Conservation (phyloP, 2,888 invertebrate genomes). For the Teleogryllus oceanicus region DNA sequence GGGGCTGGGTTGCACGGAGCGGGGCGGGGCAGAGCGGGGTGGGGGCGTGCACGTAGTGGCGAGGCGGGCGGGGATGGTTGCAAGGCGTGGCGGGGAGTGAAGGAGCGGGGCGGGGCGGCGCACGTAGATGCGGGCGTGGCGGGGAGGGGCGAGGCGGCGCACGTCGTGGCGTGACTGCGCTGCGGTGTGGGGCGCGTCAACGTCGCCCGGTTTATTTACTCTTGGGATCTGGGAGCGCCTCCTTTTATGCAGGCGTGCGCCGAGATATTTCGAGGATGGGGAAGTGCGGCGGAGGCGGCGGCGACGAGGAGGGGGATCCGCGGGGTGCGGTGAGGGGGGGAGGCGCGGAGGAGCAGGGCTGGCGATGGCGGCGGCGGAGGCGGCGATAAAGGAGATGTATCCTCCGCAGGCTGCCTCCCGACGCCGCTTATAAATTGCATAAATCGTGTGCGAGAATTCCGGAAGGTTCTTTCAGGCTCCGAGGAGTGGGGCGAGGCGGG, state of each 20-base stretch:
- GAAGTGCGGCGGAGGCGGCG: neutral
- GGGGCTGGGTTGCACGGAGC: too few species aligned
- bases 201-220: neutral
- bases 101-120: neutral
- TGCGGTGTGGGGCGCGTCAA: neutral
- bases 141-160: neutral
- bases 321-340: neutral
- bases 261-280: neutral
- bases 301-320: neutral
- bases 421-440: neutral
- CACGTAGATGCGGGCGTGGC: neutral
- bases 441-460: neutral
- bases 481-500: too few species aligned
- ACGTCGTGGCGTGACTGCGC: neutral
- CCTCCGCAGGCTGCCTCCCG: neutral
- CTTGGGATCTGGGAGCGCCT: neutral
- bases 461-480: too few species aligned
- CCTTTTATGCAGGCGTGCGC: neutral
- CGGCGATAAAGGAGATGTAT: constrained; percentile 18
- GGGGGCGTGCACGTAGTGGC: too few species aligned
- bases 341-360: neutral
- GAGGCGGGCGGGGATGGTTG: too few species aligned
- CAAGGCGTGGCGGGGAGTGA: neutral
- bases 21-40: too few species aligned
- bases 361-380: neutral